Base-by-base conservation (phyloP, 2,888 invertebrate genomes). In the Oegoconia quadripuncta region DNA sequence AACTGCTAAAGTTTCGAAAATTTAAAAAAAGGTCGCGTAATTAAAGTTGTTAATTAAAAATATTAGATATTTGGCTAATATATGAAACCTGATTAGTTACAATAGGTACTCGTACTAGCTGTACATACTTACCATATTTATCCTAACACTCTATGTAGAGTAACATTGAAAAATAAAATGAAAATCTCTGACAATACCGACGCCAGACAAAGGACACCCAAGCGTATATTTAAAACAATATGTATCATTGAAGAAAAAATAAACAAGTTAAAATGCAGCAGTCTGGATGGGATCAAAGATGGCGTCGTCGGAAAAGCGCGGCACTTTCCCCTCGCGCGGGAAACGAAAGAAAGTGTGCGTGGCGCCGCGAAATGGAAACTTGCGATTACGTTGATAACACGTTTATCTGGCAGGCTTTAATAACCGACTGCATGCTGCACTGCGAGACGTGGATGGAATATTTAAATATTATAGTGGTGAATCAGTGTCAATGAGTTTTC, bases 251-350 rank as follows among this genome's bases (percentile, higher is more conserved):
- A 22, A 22, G 13, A 27, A 13, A 27, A 27, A 4, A 27, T n/a
- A 13, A 27, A 14, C 26, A 27, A 27, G 11, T 25, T 34, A 27
- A 38, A 38, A 33, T 28, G 23, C 18, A 35, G 33, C 37, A 41
- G 34, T 30, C 32, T 55, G 56, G 53, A 46, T 50, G 59, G 57
- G 52, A 58, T 60, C 46, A 69, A 83, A 84, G 69, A 86, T 86
- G 84, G 86, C 84, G 80, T 17, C 77, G 83, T 17, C 77, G 83
- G 87, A 86, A 86, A 87, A 87, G 83, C 78, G 82, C 74, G 66
- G 67, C 74, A 83, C 83, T 81, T 84, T 86, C 84, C 79, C 83
- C 75, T 64, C 64, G 73, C 74, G 78, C 79, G 83, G 83, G 88
- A 88, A 87, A 79, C 78, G 74, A 74, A 82, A 79, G 84, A 82